Evolutionary conservation across 2,797 vertebrate species (phyloP).

Genomic region (Chrosomus eos): DNA sequence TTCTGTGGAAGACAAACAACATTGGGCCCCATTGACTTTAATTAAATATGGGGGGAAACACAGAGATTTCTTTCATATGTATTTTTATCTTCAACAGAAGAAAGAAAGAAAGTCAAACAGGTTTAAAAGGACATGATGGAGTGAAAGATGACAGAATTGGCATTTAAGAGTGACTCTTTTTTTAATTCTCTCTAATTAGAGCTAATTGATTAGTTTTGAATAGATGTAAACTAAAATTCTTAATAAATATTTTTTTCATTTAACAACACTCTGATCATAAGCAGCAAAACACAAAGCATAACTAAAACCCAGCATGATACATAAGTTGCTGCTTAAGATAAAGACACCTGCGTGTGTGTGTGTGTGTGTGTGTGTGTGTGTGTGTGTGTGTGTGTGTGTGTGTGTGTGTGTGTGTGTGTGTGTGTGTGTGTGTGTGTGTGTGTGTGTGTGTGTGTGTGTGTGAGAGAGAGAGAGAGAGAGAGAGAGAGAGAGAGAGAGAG

Average conservation of each 20-base stretch:
- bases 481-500: too few relatives aligned
- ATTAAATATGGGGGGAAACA: background rate
- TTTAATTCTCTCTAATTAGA: background rate
- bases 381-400: background rate
- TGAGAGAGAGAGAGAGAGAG: too few relatives aligned
- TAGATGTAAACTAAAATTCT: background rate
- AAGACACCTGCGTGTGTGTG: background rate
- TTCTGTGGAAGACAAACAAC: background rate
- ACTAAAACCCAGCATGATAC: conserved; percentile 33
- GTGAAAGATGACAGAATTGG: background rate
- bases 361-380: too few relatives aligned
- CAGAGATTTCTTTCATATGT: background rate
- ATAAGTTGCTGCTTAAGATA: conserved; percentile 18
- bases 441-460: background rate
- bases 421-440: background rate
- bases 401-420: background rate
- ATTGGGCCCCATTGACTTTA: background rate
- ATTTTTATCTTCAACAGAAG: background rate
- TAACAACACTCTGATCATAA: background rate
- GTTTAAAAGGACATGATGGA: background rate
- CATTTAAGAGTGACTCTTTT: background rate
- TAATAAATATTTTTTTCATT: background rate
- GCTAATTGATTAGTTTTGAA: background rate
- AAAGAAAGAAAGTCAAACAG: background rate
- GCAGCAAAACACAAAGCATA: conserved; percentile 1